phyloP scores from a whole-genome alignment of 2,797 vertebrate genomes.

The Microtus obscurus region DNA sequence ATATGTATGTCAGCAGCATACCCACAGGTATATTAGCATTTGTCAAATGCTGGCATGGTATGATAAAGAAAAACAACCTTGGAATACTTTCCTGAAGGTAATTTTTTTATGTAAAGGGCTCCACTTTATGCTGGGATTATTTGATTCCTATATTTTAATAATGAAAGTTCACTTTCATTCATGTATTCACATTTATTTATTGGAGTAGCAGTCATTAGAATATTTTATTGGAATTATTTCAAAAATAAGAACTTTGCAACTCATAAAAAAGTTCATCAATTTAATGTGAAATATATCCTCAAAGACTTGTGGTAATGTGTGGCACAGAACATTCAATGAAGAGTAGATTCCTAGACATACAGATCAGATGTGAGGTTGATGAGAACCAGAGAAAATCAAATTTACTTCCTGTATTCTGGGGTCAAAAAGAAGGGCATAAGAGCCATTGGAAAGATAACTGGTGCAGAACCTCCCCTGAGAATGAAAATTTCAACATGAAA shows the following conservation, averaged over 20 bases:
- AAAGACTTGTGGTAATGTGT: background rate
- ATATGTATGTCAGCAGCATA: background rate
- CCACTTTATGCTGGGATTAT: background rate
- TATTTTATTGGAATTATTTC: background rate
- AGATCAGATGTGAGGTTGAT: background rate
- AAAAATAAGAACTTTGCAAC: conserved; percentile 29
- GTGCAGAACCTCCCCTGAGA: background rate
- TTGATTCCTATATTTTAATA: background rate
- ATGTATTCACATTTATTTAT: background rate
- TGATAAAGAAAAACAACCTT: background rate
- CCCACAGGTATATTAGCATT: background rate
- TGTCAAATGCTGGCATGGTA: background rate
- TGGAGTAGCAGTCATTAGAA: background rate
- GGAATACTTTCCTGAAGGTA: conserved; percentile 3
- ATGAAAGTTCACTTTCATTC: background rate
- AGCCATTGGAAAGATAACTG: fast-evolving
- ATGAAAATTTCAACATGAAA: background rate
- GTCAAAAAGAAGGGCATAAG: background rate
- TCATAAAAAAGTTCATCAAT: background rate
- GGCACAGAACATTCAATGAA: background rate
- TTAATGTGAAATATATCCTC: background rate
- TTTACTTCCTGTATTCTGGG: background rate
- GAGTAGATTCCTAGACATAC: background rate
- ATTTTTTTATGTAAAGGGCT: background rate
- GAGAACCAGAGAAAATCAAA: background rate